phyloP scores from a whole-genome alignment of 92 coral and sea anemone genomes.

The Phenganax subtilis region DNA sequence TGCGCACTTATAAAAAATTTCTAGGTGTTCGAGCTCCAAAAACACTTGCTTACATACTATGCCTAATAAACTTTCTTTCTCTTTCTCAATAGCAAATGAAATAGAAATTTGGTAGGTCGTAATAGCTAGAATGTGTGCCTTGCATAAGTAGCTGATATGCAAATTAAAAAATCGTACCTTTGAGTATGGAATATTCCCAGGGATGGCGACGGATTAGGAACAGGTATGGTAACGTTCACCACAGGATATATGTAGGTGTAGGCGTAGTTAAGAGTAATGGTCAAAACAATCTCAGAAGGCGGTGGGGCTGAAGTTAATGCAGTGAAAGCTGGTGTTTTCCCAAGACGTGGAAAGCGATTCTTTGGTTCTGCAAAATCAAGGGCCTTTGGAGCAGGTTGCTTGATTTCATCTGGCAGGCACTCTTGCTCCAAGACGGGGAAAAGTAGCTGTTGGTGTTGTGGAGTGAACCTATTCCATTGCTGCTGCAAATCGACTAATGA shows the following conservation, averaged over 20 bases:
- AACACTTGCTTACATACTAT: no score
- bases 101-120: no score
- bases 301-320: neutral
- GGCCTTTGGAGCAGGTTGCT: neutral
- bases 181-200: neutral
- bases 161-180: neutral
- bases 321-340: neutral
- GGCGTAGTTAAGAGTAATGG: neutral
- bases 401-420: neutral
- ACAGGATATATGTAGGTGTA: neutral
- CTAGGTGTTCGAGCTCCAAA: no score
- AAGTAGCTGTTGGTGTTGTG: neutral
- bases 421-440: neutral
- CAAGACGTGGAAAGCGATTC: neutral
- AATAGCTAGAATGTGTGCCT: no score
- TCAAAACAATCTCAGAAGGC: neutral
- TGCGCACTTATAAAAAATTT: no score
- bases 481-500: neutral
- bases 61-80: no score
- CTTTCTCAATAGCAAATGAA: no score
- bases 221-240: neutral
- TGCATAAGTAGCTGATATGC: no score
- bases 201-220: neutral
- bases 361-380: neutral
- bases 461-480: neutral